Percentiles rank a stretch among this genome's conserved stretches.
These are phyloP conservation scores for Calameuta filiformis DNA, from an alignment of 2,888 invertebrate species.

Conservation along the genomic window DNA sequence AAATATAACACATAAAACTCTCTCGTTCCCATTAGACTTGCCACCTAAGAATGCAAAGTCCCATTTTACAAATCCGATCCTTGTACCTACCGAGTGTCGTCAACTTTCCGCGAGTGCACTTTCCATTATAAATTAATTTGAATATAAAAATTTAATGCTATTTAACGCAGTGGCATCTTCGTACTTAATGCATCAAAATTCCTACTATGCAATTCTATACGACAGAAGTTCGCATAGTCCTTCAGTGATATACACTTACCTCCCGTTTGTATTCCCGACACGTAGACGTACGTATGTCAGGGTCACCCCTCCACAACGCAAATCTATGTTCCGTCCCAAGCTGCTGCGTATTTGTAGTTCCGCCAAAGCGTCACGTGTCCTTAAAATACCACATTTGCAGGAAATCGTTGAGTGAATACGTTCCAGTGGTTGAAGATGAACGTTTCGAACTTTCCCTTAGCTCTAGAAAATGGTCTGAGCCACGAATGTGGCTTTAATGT, in stretches of 20 bases:
- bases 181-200: neutral
- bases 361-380: slow-evolving; percentile 17
- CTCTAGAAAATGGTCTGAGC: neutral
- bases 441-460: neutral
- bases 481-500: neutral
- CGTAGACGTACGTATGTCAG: neutral
- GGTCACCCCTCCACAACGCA: neutral
- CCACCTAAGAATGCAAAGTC: neutral
- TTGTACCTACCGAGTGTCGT: neutral
- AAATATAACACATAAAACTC: neutral
- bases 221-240: neutral
- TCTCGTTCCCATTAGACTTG: neutral
- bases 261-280: neutral
- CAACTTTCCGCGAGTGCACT: neutral
- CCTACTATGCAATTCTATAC: neutral
- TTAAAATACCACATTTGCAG: slow-evolving; percentile 19
- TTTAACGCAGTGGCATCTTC: neutral
- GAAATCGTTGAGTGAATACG: slow-evolving; percentile 8
- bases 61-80: neutral
- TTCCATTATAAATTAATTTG: neutral
- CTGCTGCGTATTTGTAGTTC: slow-evolving; percentile 18
- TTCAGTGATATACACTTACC: neutral
- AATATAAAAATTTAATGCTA: neutral
- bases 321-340: neutral
- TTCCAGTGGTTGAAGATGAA: neutral